Evolutionary conservation across 2,888 invertebrate genomes (phyloP), one percentile per base, ranked within the genome.

Genomic region (Ennomos erosarius): DNA sequence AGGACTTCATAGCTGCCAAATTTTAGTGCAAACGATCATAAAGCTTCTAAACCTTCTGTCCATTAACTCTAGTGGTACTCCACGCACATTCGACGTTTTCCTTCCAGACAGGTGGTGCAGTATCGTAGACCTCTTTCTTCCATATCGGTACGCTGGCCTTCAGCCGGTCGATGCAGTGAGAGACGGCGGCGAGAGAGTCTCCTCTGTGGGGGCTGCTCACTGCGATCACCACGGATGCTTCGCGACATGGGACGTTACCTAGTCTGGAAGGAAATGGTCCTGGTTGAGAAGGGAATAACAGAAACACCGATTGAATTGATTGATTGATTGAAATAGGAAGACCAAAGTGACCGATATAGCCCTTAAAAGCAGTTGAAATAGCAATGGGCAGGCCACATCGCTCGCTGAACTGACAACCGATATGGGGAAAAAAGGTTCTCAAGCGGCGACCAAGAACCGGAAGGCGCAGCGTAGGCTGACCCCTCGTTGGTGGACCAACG

Each of bases 121-220:
- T 93, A 33, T 88, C 93, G 83, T 98, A 99, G 26, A 97, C 92
- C 92, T 99, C 99, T 84, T 98, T 98, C 87, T 99, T 99, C 98
- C 99, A 99, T 60, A 99, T 98, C 0, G 99, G 98, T 36, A 98
- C 98, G 33, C 93, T 93, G 55, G 95, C 94, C 84, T 99, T 99
- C 0, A 99, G 92, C 55, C 93, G 93, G 70, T 99, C 96, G 67
- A 99, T 98, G 69, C 97, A 96, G 88, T 93, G 96, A 49, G 96
- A 93, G 0, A 98, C 96, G 1, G 98, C 97, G 70, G 95, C 94
- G 8, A 99, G 90, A 0, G 98, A 96, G 55, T 96, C 97, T 48
- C 93, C 90, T 35, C 99, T 93, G 85, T 99, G 99, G 0, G 97
- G 95, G 10, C 98, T 97, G 56, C 98, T 97, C 34, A 98, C 93